Evolutionary conservation across 2,888 invertebrate species (phyloP).

Genomic region (Itoplectis maculator): DNA sequence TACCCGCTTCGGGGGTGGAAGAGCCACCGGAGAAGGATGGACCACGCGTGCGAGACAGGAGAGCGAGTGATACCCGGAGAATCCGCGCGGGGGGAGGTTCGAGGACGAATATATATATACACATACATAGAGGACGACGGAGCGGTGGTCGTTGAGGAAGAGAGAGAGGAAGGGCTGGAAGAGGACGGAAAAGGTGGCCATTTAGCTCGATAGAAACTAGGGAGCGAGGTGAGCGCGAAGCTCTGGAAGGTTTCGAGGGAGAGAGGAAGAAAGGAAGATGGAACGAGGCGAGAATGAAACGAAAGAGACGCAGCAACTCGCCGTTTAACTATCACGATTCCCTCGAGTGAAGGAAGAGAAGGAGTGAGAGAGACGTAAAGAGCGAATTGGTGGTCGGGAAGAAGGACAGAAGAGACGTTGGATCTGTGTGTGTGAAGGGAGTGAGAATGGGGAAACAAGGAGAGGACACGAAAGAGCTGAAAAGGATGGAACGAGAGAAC

Average conservation of each 20-base stretch:
- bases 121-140: slow-evolving; percentile 24
- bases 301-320: slow-evolving; percentile 40
- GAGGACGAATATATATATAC: slow-evolving; percentile 46
- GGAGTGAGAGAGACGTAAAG: slow-evolving; percentile 14
- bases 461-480: slow-evolving; percentile 34
- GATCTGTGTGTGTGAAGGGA: slow-evolving; percentile 44
- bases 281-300: slow-evolving; percentile 60
- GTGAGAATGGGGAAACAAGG: slow-evolving; percentile 22
- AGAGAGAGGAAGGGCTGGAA: slow-evolving; percentile 38
- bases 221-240: slow-evolving; percentile 29
- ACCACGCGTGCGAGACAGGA: slow-evolving; percentile 67
- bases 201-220: slow-evolving; percentile 25
- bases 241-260: slow-evolving; percentile 43
- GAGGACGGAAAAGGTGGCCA: slow-evolving; percentile 26
- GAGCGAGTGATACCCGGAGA: slow-evolving; percentile 55
- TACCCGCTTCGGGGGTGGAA: slow-evolving; percentile 74
- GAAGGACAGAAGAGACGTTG: slow-evolving; percentile 57
- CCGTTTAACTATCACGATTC: slow-evolving; percentile 56
- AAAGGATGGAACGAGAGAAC: slow-evolving; percentile 16
- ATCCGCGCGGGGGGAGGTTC: slow-evolving; percentile 47
- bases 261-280: slow-evolving; percentile 41
- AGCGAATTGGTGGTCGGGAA: slow-evolving; percentile 39
- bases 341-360: slow-evolving; percentile 30
- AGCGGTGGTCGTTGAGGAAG: slow-evolving; percentile 37
- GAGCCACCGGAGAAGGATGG: slow-evolving; percentile 74